Conservation (phyloP, 2,797 vertebrate species). For the Crocidura indochinensis region DNA sequence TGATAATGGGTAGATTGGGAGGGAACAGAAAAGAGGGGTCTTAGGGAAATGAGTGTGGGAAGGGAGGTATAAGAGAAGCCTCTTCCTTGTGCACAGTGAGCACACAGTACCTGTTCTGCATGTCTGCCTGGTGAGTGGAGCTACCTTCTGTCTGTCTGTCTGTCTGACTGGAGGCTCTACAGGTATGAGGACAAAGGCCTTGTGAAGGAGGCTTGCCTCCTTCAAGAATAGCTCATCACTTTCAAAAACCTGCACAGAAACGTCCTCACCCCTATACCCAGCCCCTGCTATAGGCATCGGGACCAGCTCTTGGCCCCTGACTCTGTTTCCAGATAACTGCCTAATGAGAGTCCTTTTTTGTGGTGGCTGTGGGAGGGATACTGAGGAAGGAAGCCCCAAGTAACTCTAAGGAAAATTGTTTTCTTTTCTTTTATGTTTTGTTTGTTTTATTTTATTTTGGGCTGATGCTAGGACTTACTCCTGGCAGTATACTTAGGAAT, state of each 20-base stretch:
- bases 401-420: not conserved
- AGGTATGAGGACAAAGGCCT: constrained; percentile 44
- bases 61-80: not conserved
- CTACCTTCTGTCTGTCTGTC: not conserved
- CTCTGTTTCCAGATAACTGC: too few relatives aligned
- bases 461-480: too few relatives aligned
- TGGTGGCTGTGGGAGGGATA: not conserved
- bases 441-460: too few relatives aligned
- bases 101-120: not conserved
- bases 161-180: constrained; percentile 12
- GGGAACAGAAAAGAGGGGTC: not conserved
- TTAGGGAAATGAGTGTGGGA: not conserved
- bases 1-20: not conserved
- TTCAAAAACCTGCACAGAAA: not conserved
- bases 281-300: not conserved
- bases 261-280: not conserved
- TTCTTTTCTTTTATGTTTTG: too few relatives aligned
- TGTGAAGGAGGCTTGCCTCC: not conserved
- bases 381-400: not conserved
- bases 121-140: not conserved
- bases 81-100: too few relatives aligned
- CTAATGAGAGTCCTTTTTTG: too few relatives aligned
- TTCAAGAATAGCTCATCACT: not conserved
- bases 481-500: too few relatives aligned
- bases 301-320: not conserved